These are phyloP conservation scores for Scaptomyza cyrtandrae DNA, from an alignment of 2,888 invertebrate species.

Conservation along the genomic window DNA sequence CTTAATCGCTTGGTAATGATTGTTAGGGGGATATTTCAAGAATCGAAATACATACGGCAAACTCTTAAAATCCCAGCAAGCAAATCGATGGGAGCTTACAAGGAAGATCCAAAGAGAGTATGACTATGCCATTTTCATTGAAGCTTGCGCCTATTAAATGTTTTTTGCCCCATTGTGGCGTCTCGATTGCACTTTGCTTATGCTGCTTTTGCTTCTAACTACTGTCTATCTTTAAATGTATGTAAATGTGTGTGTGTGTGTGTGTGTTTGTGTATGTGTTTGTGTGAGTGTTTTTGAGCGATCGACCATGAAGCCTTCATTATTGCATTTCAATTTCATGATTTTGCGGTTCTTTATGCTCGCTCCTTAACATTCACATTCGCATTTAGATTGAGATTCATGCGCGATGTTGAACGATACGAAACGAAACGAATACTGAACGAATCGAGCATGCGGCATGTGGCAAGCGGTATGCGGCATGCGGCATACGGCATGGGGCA, in stretches of 20 bases:
- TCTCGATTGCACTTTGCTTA: slow-evolving; percentile 67
- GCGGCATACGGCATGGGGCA: slow-evolving; percentile 16
- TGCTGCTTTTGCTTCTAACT: slow-evolving; percentile 44
- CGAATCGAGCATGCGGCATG: slow-evolving; percentile 12
- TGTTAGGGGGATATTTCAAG: too few species aligned
- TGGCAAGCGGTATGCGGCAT: slow-evolving; percentile 7
- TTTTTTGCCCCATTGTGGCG: slow-evolving; percentile 31
- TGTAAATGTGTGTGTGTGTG: slow-evolving; percentile 21
- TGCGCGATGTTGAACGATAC: slow-evolving; percentile 24
- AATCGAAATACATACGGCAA: too few species aligned
- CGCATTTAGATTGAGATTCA: slow-evolving; percentile 12
- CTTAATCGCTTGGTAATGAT: neutral
- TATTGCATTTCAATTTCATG: slow-evolving; percentile 75
- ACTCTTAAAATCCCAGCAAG: too few species aligned
- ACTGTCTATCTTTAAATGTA: slow-evolving; percentile 25
- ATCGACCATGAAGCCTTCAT: slow-evolving; percentile 79
- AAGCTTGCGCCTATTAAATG: neutral
- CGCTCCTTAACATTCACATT: slow-evolving; percentile 55
- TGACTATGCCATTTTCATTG: too few species aligned
- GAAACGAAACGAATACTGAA: slow-evolving; percentile 28
- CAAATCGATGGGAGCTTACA: too few species aligned
- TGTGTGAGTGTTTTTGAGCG: slow-evolving; percentile 67
- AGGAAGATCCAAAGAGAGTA: too few species aligned
- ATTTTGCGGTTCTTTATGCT: slow-evolving; percentile 78
- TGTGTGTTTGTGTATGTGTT: slow-evolving; percentile 16